A percentile compares a stretch with the other conserved stretches of the same genome.
These are phyloP conservation scores for Halcyon senegalensis DNA, from an alignment of 2,113 vertebrate species.

Conservation along the genomic window DNA sequence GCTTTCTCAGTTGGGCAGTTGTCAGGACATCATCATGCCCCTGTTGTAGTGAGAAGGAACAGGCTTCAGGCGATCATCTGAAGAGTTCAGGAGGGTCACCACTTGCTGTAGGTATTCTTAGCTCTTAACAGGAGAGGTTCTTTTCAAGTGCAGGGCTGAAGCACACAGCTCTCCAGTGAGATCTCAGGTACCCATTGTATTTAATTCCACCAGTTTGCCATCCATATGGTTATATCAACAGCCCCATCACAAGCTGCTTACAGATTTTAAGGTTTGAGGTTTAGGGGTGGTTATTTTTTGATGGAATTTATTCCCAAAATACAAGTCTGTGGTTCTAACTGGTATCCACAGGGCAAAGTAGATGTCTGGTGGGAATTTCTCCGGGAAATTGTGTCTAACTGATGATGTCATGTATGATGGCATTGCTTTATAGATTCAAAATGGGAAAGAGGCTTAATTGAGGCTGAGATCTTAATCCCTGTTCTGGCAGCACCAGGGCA, in stretches of 20 bases:
- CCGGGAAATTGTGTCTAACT: background rate
- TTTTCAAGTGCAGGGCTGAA: background rate
- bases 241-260: background rate
- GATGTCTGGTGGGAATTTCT: background rate
- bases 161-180: background rate
- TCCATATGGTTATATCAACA: background rate
- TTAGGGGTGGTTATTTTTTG: background rate
- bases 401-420: background rate
- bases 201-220: background rate
- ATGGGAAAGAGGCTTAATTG: background rate
- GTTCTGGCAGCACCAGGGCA: background rate
- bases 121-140: background rate
- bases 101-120: background rate
- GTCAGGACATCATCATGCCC: background rate
- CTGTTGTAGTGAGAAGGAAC: background rate
- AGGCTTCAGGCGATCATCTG: background rate
- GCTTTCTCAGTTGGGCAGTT: background rate
- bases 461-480: background rate
- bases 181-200: background rate
- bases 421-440: background rate
- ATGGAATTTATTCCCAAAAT: background rate
- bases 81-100: background rate
- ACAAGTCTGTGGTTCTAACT: background rate
- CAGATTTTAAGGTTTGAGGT: background rate
- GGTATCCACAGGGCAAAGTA: background rate